Percentiles rank a stretch among this genome's conserved stretches.
Conservation (phyloP, 2,113 vertebrate genomes). For the Baryphthengus martii region DNA sequence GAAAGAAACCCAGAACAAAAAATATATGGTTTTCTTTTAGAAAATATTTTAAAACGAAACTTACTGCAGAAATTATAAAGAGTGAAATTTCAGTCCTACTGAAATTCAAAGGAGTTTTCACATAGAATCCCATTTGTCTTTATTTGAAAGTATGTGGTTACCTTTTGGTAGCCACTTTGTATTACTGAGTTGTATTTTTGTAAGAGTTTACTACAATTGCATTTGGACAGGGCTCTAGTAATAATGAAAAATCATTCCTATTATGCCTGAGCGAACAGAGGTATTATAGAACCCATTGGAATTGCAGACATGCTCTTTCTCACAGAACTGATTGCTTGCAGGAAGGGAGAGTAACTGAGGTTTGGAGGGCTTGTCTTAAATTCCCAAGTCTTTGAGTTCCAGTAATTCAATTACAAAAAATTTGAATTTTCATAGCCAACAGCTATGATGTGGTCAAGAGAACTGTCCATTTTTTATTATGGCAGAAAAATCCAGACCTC, state of each 20-base stretch:
- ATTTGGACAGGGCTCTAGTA: not conserved
- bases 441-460: not conserved
- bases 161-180: not conserved
- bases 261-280: not conserved
- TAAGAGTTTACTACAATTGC: not conserved
- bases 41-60: not conserved
- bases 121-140: not conserved
- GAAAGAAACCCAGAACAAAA: not conserved
- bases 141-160: not conserved
- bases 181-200: not conserved
- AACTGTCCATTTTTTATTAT: not conserved
- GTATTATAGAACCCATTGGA: not conserved
- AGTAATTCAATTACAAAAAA: constrained; percentile 14
- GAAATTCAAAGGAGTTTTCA: not conserved
- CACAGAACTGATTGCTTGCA: not conserved
- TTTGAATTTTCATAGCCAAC: not conserved
- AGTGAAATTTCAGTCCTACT: not conserved
- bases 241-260: not conserved
- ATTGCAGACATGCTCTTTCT: not conserved
- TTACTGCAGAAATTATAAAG: not conserved
- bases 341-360: not conserved
- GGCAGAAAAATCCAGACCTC: not conserved
- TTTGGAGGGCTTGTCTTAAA: not conserved
- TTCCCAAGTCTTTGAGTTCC: not conserved
- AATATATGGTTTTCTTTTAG: not conserved